Percentiles rank a stretch among this genome's conserved stretches.
Conservation (phyloP, 2,113 vertebrate species). For the Colaptes auratus region DNA sequence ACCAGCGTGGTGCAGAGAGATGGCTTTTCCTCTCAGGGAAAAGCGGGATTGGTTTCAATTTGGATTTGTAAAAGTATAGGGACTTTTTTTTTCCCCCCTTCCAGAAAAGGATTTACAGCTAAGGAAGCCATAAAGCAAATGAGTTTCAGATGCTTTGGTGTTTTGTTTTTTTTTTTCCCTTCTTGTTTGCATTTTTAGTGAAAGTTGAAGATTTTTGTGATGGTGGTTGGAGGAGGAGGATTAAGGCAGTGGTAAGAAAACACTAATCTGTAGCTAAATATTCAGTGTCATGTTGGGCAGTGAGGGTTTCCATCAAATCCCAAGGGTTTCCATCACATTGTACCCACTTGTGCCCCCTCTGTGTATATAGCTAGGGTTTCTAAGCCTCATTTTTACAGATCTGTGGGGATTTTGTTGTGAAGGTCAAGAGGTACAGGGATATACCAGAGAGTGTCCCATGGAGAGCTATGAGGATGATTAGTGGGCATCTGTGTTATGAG, state of each 20-base stretch:
- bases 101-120: not conserved
- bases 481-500: too few species aligned
- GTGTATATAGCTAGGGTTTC: not conserved
- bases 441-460: too few species aligned
- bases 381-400: not conserved
- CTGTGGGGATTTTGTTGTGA: not conserved
- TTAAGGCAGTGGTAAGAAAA: not conserved
- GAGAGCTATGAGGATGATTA: too few species aligned
- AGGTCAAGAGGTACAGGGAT: too few species aligned
- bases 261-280: not conserved
- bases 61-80: not conserved
- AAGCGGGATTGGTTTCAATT: not conserved
- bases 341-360: not conserved
- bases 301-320: not conserved
- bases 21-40: not conserved
- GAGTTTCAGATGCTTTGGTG: not conserved
- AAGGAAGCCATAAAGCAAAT: not conserved
- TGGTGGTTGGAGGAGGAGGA: not conserved
- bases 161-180: not conserved
- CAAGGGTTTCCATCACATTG: not conserved
- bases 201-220: not conserved
- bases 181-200: not conserved
- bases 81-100: not conserved
- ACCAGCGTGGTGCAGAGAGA: not conserved
- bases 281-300: not conserved